Evolutionary conservation across 2,797 vertebrate species (phyloP), one percentile per base, ranked within the genome.

Genomic region (Zonotrichia albicollis): DNA sequence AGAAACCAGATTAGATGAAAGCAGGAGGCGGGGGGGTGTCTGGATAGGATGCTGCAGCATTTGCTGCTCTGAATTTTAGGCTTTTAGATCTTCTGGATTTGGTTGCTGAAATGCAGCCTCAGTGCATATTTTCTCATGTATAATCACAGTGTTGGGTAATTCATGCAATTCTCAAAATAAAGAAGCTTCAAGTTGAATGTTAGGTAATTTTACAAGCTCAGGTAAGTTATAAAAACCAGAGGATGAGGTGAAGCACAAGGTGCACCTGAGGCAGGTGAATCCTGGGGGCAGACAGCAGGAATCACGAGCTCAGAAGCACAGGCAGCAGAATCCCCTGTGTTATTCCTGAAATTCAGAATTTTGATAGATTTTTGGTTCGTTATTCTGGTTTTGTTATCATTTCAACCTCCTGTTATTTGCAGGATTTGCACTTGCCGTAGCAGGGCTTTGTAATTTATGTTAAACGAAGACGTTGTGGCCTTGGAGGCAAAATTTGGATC

Each of bases 401-500:
- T 40, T 36, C 23, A 51, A 36, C 4, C 12, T 43, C 8, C 5
- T 45, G 30, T 29, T 55, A 4, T 11, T 13, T 6, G 2, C 40
- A 18, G 16, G 25, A 61, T 19, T 26, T 46, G n/a, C 27, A 9
- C 32, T 82, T 79, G 21, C 64, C 16, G 5, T 14, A 36, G n/a
- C 19, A 34, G 74, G 8, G 60, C n/a, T 66, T 72, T 58, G 13
- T 32, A 34, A 51, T 51, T 38, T 11, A 13, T 3, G 2, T 65
- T 25, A 67, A 82, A 53, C 0, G 0, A 51, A 46, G 27, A 6
- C 2, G 0, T 5, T 0, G 0, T 5, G 29, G 32, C 30, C 34
- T 46, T 57, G 21, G 30, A 46, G 60, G 8, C 4, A 57, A 77
- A 60, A 36, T 36, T 61, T 42, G 43, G 64, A 9, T 46, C 14